Evolutionary conservation across 2,888 invertebrate genomes (phyloP).

Genomic region (Cylloceria caligata): DNA sequence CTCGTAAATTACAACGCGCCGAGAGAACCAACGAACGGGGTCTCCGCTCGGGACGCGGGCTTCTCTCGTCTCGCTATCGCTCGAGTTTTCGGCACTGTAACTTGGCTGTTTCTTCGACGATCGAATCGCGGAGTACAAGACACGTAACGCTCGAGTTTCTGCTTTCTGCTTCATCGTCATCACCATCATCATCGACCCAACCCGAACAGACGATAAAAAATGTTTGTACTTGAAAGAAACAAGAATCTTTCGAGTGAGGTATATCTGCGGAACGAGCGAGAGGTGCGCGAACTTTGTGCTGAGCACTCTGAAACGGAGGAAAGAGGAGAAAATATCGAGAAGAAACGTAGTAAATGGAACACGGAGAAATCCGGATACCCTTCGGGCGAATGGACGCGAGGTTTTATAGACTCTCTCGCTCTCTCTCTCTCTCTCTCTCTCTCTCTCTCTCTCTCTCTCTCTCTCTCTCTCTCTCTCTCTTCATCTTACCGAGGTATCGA

Average conservation of each 20-base stretch:
- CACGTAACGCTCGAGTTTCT: slow-evolving; percentile 22
- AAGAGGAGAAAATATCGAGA: slow-evolving; percentile 22
- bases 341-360: slow-evolving; percentile 65
- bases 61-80: not conserved
- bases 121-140: slow-evolving; percentile 50
- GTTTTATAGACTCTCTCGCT: slow-evolving; percentile 66
- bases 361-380: slow-evolving; percentile 66
- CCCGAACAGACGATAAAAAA: slow-evolving; percentile 21
- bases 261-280: slow-evolving; percentile 14
- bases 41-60: not conserved
- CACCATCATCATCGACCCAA: slow-evolving; percentile 19
- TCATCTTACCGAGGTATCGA: slow-evolving; percentile 56
- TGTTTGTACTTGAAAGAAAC: slow-evolving; percentile 15
- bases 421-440: slow-evolving; percentile 48
- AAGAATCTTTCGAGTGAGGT: not conserved
- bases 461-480: slow-evolving; percentile 9
- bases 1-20: slow-evolving; percentile 77
- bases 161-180: slow-evolving; percentile 22
- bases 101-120: slow-evolving; percentile 7
- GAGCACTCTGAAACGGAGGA: slow-evolving; percentile 16
- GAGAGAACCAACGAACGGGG: slow-evolving; percentile 54
- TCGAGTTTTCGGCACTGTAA: slow-evolving; percentile 36
- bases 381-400: slow-evolving; percentile 51
- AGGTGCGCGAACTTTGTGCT: slow-evolving; percentile 5
- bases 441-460: slow-evolving; percentile 50